Conservation (phyloP, 1,140 invertebrate genomes). For the Cyrtorhinus lividipennis region DNA sequence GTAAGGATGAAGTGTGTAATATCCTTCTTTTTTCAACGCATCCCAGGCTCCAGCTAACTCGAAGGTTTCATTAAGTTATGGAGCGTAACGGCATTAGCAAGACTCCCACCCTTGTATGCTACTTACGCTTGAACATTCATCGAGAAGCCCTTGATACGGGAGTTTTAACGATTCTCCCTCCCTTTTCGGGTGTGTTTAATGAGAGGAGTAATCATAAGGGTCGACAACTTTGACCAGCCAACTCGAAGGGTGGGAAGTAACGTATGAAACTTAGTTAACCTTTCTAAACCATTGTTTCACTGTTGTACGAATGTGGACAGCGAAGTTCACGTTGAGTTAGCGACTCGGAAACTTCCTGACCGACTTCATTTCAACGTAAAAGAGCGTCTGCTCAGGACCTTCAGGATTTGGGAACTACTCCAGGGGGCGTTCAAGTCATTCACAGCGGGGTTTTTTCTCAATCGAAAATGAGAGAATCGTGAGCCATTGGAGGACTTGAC, state of each 20-base stretch:
- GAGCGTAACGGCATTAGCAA: neutral
- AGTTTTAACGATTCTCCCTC: too few relatives aligned
- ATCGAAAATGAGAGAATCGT: too few relatives aligned
- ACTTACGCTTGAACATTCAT: neutral
- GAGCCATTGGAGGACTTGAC: too few relatives aligned
- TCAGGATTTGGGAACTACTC: too few relatives aligned
- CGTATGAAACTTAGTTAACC: neutral
- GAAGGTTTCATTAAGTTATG: neutral
- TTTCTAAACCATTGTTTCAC: neutral
- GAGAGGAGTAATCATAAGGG: neutral
- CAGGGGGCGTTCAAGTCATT: too few relatives aligned
- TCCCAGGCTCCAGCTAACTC: too few relatives aligned
- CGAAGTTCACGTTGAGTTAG: neutral
- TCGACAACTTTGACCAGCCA: too few relatives aligned
- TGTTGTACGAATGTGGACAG: neutral
- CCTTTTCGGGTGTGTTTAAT: neutral
- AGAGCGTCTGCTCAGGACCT: too few relatives aligned
- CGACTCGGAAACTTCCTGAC: neutral
- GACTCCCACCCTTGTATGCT: neutral
- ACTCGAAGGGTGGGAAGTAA: neutral
- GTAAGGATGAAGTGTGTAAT: too few relatives aligned
- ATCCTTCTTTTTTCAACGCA: neutral
- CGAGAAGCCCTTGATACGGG: too few relatives aligned
- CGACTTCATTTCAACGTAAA: too few relatives aligned
- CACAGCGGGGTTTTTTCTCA: too few relatives aligned